Conservation (phyloP, 37 sponge, comb jelly and placozoan species). For the Chondrosia reniformis region DNA sequence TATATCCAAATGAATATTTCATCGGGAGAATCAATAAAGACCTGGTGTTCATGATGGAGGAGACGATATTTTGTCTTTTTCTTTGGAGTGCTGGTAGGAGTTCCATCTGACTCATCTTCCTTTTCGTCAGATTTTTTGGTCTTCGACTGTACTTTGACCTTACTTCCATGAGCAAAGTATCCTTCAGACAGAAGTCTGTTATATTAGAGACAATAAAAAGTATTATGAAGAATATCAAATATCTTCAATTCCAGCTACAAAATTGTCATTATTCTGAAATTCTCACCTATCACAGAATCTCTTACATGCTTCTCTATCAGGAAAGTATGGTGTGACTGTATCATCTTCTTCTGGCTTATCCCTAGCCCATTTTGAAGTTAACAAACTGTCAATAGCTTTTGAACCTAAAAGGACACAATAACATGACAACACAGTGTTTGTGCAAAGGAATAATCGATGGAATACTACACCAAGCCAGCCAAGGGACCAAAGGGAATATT, state of each 20-base stretch:
- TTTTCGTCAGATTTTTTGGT: background rate
- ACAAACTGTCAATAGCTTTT: slow-evolving; percentile 59
- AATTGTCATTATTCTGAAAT: background rate
- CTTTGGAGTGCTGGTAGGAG: slow-evolving; percentile 40
- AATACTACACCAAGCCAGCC: background rate
- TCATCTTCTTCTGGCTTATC: slow-evolving; percentile 3
- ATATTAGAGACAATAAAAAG: background rate
- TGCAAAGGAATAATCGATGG: background rate
- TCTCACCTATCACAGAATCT: slow-evolving; percentile 39
- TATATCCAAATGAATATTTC: slow-evolving; percentile 64
- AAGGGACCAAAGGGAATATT: background rate
- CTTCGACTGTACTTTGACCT: slow-evolving; percentile 53
- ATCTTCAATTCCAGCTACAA: background rate
- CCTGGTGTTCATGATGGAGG: slow-evolving; percentile 36
- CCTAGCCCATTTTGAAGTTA: slow-evolving; percentile 54
- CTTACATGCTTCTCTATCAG: slow-evolving; percentile 32
- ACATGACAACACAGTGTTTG: background rate
- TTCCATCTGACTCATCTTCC: background rate
- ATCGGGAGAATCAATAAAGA: slow-evolving; percentile 35
- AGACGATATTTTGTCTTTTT: slow-evolving; percentile 49
- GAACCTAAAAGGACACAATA: slow-evolving; percentile 24
- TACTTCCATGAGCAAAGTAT: slow-evolving; percentile 39
- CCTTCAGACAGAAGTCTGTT: slow-evolving; percentile 3
- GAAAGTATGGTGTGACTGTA: slow-evolving; percentile 22
- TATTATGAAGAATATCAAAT: background rate